phyloP scores from a whole-genome alignment of 2,888 invertebrate species.

The Lasioglossum lativentre region DNA sequence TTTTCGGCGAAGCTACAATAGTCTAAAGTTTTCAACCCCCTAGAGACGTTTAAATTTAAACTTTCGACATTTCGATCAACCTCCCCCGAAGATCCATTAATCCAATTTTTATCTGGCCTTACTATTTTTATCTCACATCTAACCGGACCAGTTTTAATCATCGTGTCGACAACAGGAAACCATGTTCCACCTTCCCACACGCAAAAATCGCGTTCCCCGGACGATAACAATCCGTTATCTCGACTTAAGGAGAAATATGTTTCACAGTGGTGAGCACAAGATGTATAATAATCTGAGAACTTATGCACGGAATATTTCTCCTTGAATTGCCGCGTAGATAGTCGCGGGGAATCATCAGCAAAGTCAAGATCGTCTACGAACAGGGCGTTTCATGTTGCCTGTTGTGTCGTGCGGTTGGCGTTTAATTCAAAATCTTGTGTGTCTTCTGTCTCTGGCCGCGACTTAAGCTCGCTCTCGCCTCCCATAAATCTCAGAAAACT shows the following conservation, averaged over 20 bases:
- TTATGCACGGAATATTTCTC: conserved; percentile 39
- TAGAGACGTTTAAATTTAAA: neutral
- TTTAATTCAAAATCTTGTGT: conserved; percentile 74
- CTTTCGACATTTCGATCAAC: neutral
- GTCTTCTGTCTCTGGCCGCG: conserved; percentile 59
- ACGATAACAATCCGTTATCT: conserved; percentile 18
- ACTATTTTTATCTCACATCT: neutral
- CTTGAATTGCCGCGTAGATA: conserved; percentile 59
- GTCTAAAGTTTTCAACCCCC: neutral
- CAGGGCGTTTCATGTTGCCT: conserved; percentile 60
- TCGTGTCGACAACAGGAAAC: neutral
- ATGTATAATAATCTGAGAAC: conserved; percentile 27
- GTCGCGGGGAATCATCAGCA: conserved; percentile 54
- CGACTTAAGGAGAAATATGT: conserved; percentile 11
- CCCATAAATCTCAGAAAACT: conserved; percentile 70
- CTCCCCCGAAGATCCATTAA: neutral
- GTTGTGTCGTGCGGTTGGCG: conserved; percentile 77
- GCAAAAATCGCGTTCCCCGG: neutral
- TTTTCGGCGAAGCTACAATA: neutral
- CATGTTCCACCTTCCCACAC: neutral
- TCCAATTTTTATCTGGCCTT: neutral
- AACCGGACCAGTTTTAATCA: neutral
- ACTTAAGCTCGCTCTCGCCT: conserved; percentile 55
- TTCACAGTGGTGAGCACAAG: conserved; percentile 1
- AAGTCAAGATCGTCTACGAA: conserved; percentile 56